Evolutionary conservation across 2,888 invertebrate genomes (phyloP), one percentile per base, ranked within the genome.

Genomic region (Apotomis turbidana): DNA sequence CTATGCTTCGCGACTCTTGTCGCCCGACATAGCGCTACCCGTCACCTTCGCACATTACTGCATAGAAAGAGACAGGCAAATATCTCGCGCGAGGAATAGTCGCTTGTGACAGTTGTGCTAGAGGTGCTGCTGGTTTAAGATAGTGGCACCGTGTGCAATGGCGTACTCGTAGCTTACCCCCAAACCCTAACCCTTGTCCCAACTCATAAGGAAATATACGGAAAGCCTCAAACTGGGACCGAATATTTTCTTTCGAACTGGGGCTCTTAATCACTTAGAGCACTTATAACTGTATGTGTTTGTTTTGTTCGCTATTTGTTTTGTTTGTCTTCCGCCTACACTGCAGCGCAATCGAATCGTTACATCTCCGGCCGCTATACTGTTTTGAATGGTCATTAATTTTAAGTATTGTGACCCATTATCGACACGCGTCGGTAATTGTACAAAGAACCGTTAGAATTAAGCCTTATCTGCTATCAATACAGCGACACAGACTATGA

Each of bases 391-490:
- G 67, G 62, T 62, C 67, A 68, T 71, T 75, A 62, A 76, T 75
- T 74, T 73, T 75, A 73, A 73, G 68, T 70, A 64, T 66, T 75
- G 74, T 74, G 71, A 74, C 73, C 77, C 52, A 73, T 61, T 68
- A 70, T 74, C 71, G 67, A 71, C 77, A 76, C 81, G 79, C 79
- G 80, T 78, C 75, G 76, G 78, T 82, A 84, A 85, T 87, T 88
- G 85, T 85, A 78, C 83, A 80, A 74, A 80, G 73, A 77, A 78
- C 86, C 87, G 87, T 87, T 87, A 85, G 76, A 77, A 68, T 74
- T 61, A 70, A 75, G 75, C 80, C 78, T 85, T 87, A 87, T 88
- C 85, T 86, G 9, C 81, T 85, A 87, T 85, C 84, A 82, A 82
- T 76, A 74, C 74, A 76, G 76, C 74, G 75, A 15, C 63, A 63